A percentile compares a stretch with the other conserved stretches of the same genome.
These are phyloP conservation scores for Saccopteryx leptura DNA, from an alignment of 2,113 vertebrate species.

Conservation along the genomic window DNA sequence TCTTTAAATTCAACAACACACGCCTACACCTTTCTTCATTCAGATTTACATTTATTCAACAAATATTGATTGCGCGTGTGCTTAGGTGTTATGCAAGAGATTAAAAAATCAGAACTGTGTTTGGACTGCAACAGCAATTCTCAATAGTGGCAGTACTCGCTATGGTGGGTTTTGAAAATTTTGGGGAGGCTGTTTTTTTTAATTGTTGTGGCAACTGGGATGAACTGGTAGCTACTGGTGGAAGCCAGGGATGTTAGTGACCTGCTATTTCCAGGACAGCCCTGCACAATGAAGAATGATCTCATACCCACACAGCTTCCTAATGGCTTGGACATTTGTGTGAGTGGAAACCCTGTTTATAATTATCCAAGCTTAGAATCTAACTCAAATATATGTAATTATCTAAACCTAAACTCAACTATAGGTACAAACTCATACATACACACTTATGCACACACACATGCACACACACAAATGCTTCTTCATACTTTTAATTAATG, in stretches of 20 bases:
- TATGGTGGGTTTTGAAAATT: background rate
- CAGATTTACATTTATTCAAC: slow-evolving; percentile 8
- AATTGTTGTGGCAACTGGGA: background rate
- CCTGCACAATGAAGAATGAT: background rate
- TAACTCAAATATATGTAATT: background rate
- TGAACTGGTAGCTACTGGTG: background rate
- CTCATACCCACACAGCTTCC: background rate
- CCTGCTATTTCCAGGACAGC: background rate
- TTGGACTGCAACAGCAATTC: background rate
- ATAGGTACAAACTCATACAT: background rate
- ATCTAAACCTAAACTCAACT: slow-evolving; percentile 3
- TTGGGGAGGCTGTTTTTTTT: background rate
- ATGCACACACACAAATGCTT: background rate
- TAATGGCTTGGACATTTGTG: background rate
- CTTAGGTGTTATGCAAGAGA: background rate
- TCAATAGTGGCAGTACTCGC: background rate
- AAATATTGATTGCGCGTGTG: background rate
- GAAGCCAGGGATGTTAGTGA: background rate
- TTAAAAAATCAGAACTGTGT: background rate
- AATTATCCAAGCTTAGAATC: slow-evolving; percentile 4
- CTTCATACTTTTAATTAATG: background rate
- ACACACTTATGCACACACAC: background rate
- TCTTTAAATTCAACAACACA: slow-evolving; percentile 9
- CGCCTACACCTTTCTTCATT: background rate
- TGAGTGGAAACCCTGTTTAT: background rate